phyloP scores from a whole-genome alignment of 37 sponge, comb jelly and placozoan species.

The Tethya wilhelma region DNA sequence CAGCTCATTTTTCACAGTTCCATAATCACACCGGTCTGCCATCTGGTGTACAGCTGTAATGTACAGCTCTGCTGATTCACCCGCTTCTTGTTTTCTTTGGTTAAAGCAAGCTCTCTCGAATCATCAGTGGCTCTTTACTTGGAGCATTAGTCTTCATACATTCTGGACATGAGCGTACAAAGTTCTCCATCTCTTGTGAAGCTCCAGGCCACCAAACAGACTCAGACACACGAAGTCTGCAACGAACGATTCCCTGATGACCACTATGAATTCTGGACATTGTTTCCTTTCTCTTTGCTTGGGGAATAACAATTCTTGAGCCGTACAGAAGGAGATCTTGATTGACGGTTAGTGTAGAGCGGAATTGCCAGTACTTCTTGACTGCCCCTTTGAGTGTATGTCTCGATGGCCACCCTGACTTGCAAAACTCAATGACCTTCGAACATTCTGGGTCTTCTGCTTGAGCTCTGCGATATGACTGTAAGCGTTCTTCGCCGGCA shows the following conservation, averaged over 20 bases:
- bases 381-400: background rate
- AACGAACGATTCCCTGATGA: background rate
- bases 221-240: background rate
- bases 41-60: no score
- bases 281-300: background rate
- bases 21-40: no score
- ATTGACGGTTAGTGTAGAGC: background rate
- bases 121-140: background rate
- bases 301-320: background rate
- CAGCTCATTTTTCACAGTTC: no score
- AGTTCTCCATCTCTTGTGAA: no score
- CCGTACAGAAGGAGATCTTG: background rate
- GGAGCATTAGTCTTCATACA: background rate
- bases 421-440: background rate
- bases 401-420: slow-evolving; percentile 3
- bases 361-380: background rate
- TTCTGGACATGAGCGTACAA: background rate
- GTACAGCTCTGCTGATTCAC: no score
- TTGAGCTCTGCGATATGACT: background rate
- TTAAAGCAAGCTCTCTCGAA: no score
- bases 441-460: background rate
- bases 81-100: no score
- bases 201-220: no score
- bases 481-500: background rate
- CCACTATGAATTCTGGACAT: background rate